phyloP scores from a whole-genome alignment of 2,888 invertebrate species.

The Eugnorisma glareosa region DNA sequence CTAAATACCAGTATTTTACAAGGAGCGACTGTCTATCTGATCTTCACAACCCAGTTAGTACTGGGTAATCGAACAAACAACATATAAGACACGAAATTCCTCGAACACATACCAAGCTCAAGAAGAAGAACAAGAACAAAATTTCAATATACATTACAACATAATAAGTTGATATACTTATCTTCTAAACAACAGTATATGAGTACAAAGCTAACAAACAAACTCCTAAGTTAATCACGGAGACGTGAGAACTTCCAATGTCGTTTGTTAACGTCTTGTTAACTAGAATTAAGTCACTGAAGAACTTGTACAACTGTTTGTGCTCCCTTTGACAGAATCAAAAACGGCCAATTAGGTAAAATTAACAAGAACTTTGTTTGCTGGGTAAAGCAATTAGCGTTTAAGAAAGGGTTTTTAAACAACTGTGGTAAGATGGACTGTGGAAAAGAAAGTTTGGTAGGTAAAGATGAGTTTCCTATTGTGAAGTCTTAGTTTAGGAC shows the following conservation, averaged over 20 bases:
- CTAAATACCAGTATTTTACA: too few species aligned
- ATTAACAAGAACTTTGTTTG: slow-evolving; percentile 47
- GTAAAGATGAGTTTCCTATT: neutral
- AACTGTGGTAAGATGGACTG: slow-evolving; percentile 14
- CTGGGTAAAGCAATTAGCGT: slow-evolving; percentile 41
- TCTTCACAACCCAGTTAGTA: too few species aligned
- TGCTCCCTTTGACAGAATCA: slow-evolving; percentile 43
- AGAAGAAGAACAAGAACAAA: slow-evolving; percentile 19
- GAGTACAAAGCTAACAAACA: slow-evolving; percentile 57
- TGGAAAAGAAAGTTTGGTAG: slow-evolving; percentile 16
- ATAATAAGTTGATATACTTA: slow-evolving; percentile 48
- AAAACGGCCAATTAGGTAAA: slow-evolving; percentile 50
- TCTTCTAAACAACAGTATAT: slow-evolving; percentile 40
- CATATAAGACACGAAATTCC: neutral
- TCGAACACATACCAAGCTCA: slow-evolving; percentile 16
- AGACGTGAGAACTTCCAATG: slow-evolving; percentile 53
- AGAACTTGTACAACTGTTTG: slow-evolving; percentile 47
- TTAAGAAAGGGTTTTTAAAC: slow-evolving; percentile 41
- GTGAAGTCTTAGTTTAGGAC: neutral
- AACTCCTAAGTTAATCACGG: slow-evolving; percentile 60
- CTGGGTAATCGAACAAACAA: neutral
- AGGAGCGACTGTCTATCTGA: too few species aligned
- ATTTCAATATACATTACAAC: slow-evolving; percentile 32
- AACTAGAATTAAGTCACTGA: slow-evolving; percentile 58
- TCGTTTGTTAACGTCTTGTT: slow-evolving; percentile 66